A percentile compares a stretch with the other conserved stretches of the same genome.
Conservation (phyloP, 2,797 vertebrate species). For the Esox masquinongy region DNA sequence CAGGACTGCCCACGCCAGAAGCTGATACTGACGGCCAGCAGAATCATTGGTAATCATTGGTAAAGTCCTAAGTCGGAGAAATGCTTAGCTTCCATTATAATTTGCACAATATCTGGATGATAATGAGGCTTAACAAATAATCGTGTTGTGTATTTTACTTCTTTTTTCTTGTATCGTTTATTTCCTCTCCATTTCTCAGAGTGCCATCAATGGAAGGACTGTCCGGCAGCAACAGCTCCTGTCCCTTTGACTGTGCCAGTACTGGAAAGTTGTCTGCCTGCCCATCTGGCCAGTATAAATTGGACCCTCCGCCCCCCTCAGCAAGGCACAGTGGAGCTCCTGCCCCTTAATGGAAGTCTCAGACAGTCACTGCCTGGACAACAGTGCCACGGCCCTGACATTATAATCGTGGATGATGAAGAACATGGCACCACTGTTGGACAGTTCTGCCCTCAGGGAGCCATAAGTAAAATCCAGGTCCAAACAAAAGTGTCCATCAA, state of each 20-base stretch:
- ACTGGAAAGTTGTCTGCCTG: conserved; percentile 68
- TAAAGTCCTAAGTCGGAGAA: neutral
- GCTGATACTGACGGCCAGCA: conserved; percentile 52
- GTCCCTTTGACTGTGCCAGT: conserved; percentile 68
- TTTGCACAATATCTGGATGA: too few species aligned
- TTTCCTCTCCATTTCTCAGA: conserved; percentile 41
- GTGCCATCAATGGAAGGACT: conserved; percentile 58
- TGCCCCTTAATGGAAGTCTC: conserved; percentile 64
- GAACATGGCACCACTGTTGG: conserved; percentile 67
- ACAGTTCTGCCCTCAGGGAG: conserved; percentile 81
- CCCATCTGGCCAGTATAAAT: conserved; percentile 70
- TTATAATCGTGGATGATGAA: conserved; percentile 62
- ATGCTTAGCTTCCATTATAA: too few species aligned
- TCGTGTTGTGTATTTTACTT: neutral
- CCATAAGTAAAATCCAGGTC: conserved; percentile 82
- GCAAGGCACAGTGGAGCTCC: conserved; percentile 72
- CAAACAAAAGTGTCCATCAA: conserved; percentile 79
- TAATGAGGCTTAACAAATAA: too few species aligned
- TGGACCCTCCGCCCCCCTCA: conserved; percentile 78
- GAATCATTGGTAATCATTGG: conserved; percentile 61
- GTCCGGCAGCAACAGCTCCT: conserved; percentile 52
- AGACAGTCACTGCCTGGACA: conserved; percentile 73
- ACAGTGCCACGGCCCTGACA: conserved; percentile 70
- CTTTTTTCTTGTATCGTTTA: conserved; percentile 10
- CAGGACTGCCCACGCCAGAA: conserved; percentile 63